Conservation (phyloP, 2,888 invertebrate species). For the Argynnis bischoffii region DNA sequence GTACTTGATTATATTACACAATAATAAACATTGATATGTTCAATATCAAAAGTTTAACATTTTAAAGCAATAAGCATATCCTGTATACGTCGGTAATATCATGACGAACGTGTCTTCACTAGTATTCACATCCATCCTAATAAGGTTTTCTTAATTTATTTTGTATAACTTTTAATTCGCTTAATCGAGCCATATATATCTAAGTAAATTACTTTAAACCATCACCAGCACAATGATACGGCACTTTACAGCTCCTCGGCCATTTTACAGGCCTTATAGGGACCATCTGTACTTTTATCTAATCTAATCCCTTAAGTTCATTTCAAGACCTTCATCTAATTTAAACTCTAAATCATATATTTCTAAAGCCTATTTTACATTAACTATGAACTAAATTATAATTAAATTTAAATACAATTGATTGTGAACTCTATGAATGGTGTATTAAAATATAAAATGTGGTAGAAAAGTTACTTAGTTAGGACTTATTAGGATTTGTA, state of each 20-base stretch:
- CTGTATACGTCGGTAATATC: neutral
- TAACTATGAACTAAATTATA: slow-evolving; percentile 14
- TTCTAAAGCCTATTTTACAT: slow-evolving; percentile 21
- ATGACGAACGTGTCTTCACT: slow-evolving; percentile 21
- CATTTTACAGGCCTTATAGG: slow-evolving; percentile 42
- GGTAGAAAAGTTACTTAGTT: neutral
- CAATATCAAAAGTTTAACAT: neutral
- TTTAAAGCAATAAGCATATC: neutral
- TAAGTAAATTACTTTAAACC: slow-evolving; percentile 38
- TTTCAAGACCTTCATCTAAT: slow-evolving; percentile 25
- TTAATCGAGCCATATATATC: slow-evolving; percentile 38
- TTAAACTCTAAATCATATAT: slow-evolving; percentile 21
- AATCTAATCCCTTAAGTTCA: slow-evolving; percentile 44
- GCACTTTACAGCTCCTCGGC: slow-evolving; percentile 42
- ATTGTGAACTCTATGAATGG: slow-evolving; percentile 21
- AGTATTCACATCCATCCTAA: slow-evolving; percentile 17
- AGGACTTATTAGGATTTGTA: slow-evolving; percentile 12
- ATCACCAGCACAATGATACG: slow-evolving; percentile 42
- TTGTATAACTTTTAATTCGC: slow-evolving; percentile 36
- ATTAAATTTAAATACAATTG: slow-evolving; percentile 5
- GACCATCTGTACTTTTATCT: slow-evolving; percentile 43
- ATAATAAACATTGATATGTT: too few species aligned
- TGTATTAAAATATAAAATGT: slow-evolving; percentile 1
- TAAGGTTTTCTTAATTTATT: slow-evolving; percentile 35
- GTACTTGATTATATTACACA: too few species aligned